Evolutionary conservation across 2,113 vertebrate genomes (phyloP).

Genomic region (Stegostoma tigrinum): DNA sequence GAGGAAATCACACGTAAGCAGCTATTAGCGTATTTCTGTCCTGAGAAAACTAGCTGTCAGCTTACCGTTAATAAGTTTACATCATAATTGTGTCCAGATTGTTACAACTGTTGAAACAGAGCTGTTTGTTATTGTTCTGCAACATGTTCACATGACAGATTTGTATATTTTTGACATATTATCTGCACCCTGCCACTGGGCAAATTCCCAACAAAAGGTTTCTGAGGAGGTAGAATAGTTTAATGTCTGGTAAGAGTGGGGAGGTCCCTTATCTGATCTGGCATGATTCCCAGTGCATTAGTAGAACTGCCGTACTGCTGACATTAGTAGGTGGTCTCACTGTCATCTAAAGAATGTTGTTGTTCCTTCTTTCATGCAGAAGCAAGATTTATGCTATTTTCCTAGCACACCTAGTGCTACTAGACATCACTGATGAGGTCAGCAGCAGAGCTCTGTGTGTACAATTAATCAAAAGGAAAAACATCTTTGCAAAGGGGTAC

Average conservation of each 20-base stretch:
- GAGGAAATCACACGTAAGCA: slow-evolving; percentile 13
- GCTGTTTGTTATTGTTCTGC: slow-evolving; percentile 44
- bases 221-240: slow-evolving; percentile 48
- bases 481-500: not conserved
- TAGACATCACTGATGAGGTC: not conserved
- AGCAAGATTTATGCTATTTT: slow-evolving; percentile 32
- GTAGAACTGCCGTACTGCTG: slow-evolving; percentile 43
- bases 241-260: slow-evolving; percentile 50
- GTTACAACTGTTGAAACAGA: slow-evolving; percentile 43
- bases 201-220: slow-evolving; percentile 45
- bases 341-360: slow-evolving; percentile 35
- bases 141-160: slow-evolving; percentile 40
- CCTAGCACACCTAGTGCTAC: not conserved
- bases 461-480: not conserved
- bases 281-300: slow-evolving; percentile 46
- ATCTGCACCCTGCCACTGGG: slow-evolving; percentile 49
- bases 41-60: slow-evolving; percentile 8
- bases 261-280: slow-evolving; percentile 53
- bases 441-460: not conserved
- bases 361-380: slow-evolving; percentile 41
- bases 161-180: slow-evolving; percentile 49
- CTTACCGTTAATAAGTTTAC: slow-evolving; percentile 12
- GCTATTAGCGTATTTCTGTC: not conserved
- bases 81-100: slow-evolving; percentile 46
- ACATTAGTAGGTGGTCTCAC: slow-evolving; percentile 46